These are phyloP conservation scores for Megalurothrips usitatus DNA, from an alignment of 2,888 invertebrate genomes.

Conservation along the genomic window DNA sequence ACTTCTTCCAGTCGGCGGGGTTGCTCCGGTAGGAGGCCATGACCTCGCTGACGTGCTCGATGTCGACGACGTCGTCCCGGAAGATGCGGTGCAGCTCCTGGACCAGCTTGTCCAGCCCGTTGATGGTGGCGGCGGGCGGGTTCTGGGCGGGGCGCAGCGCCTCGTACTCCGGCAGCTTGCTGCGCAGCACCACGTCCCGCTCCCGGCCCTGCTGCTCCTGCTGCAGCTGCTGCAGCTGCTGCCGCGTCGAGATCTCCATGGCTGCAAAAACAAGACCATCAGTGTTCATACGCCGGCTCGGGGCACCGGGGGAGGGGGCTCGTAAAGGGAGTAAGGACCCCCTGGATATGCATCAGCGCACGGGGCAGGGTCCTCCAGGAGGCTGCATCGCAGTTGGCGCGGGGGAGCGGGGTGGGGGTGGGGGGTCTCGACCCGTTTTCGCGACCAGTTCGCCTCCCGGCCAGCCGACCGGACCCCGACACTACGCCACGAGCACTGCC, in stretches of 20 bases:
- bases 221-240: background rate
- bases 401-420: background rate
- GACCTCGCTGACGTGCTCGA: constrained; percentile 82
- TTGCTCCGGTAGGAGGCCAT: constrained; percentile 80
- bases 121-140: background rate
- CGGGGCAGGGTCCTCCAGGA: background rate
- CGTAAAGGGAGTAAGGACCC: background rate
- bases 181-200: constrained; percentile 4
- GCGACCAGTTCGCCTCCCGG: too few relatives aligned
- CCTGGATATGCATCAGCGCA: too few relatives aligned
- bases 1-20: constrained; percentile 87
- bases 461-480: too few relatives aligned
- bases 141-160: constrained; percentile 5
- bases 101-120: constrained; percentile 57
- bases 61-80: constrained; percentile 73
- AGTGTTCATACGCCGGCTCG: background rate
- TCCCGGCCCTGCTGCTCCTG: too few relatives aligned
- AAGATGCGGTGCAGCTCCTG: constrained; percentile 71
- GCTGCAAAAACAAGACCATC: too few relatives aligned
- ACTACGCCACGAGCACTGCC: too few relatives aligned
- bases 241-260: background rate
- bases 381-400: background rate
- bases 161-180: constrained; percentile 4
- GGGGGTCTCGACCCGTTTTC: background rate
- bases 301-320: background rate